phyloP scores from a whole-genome alignment of 2,113 vertebrate species.

The Climacteris rufus region DNA sequence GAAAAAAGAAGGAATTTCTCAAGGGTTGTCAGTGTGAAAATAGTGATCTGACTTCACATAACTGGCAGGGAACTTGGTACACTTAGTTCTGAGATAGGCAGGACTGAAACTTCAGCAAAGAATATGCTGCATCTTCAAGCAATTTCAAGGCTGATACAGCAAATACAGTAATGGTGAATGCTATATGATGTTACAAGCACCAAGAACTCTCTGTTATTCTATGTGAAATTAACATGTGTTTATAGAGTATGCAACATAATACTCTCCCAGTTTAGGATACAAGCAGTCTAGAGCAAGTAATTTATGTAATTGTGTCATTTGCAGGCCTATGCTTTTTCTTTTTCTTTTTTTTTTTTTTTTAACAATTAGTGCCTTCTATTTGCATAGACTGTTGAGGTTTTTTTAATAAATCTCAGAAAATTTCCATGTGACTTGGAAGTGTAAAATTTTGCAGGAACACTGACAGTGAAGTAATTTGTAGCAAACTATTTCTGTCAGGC shows the following conservation, averaged over 20 bases:
- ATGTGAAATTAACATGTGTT: not conserved
- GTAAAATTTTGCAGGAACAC: slow-evolving; percentile 42
- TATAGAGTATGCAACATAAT: not conserved
- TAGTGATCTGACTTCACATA: not conserved
- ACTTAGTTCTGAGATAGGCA: not conserved
- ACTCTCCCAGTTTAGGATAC: not conserved
- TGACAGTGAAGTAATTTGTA: slow-evolving; percentile 25
- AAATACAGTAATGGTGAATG: not conserved
- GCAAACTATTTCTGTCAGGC: not conserved
- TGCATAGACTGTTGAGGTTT: not conserved
- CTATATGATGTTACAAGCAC: not conserved
- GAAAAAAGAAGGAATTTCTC: not conserved
- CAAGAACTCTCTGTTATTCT: not conserved
- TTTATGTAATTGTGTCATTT: not conserved
- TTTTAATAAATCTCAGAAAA: slow-evolving; percentile 4
- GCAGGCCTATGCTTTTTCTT: not conserved
- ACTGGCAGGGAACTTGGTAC: not conserved
- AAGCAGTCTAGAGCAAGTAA: not conserved
- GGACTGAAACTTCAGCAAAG: not conserved
- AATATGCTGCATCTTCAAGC: not conserved
- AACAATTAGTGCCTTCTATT: not conserved
- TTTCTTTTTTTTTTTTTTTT: not conserved
- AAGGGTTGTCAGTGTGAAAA: not conserved
- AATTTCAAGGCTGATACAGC: not conserved
- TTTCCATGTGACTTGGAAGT: not conserved